Percentiles rank a stretch among this genome's conserved stretches.
Conservation (phyloP, 2,113 vertebrate genomes). For the Ophthalmolycus amberensis region DNA sequence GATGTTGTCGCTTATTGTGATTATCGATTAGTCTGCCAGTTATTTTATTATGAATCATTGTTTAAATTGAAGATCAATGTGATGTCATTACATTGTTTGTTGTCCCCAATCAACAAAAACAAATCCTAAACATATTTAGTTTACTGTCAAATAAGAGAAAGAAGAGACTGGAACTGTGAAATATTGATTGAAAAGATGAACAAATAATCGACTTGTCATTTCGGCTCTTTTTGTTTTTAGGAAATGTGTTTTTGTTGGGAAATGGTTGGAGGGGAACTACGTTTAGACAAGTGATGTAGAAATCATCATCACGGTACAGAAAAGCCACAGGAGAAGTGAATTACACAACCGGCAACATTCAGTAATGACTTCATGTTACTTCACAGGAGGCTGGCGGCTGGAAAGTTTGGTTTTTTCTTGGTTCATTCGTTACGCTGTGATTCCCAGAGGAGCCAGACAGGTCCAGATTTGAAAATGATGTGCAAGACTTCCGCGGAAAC, state of each 20-base stretch:
- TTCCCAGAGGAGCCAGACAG: conserved; percentile 5
- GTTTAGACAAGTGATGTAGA: background rate
- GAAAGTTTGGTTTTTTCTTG: background rate
- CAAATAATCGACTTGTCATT: background rate
- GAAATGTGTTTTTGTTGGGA: background rate
- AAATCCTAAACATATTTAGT: too few species aligned
- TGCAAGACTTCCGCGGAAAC: background rate
- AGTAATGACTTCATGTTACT: conserved; percentile 3
- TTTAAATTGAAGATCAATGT: too few species aligned
- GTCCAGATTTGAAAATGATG: background rate
- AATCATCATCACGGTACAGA: background rate
- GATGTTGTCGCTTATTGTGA: too few species aligned
- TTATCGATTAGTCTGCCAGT: too few species aligned
- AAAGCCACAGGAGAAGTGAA: too few species aligned
- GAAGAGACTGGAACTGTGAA: background rate
- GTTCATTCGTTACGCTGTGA: background rate
- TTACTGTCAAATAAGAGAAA: background rate
- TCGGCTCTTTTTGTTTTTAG: too few species aligned
- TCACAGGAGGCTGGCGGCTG: background rate
- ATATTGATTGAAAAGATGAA: background rate
- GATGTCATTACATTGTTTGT: too few species aligned
- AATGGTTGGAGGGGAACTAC: conserved; percentile 1
- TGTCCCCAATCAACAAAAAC: too few species aligned
- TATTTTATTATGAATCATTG: too few species aligned
- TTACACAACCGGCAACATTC: background rate